phyloP scores from a whole-genome alignment of 2,797 vertebrate species.

The Malurus leucopterus region DNA sequence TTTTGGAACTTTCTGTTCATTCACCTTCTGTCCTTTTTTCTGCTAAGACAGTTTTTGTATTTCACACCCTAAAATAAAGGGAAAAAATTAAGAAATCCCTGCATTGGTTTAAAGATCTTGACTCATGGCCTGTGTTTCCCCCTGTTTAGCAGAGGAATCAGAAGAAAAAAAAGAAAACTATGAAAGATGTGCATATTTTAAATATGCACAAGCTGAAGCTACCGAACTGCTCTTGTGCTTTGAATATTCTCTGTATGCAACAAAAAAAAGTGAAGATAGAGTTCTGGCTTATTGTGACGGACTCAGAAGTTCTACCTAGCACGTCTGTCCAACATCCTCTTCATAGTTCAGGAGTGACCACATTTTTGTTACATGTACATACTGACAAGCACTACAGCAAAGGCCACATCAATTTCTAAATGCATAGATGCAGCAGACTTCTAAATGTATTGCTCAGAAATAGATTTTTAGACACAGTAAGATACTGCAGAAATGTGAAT shows the following conservation, averaged over 20 bases:
- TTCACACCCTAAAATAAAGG: not conserved
- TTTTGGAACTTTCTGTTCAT: not conserved
- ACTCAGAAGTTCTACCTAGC: not conserved
- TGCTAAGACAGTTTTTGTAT: not conserved
- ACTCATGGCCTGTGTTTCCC: not conserved
- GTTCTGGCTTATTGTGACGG: not conserved
- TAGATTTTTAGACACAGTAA: not conserved
- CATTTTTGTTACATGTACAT: not conserved
- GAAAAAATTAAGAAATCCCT: not conserved
- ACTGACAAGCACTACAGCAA: not conserved
- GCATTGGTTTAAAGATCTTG: not conserved
- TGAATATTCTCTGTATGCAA: not conserved
- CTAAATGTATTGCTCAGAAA: not conserved
- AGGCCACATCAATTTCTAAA: not conserved
- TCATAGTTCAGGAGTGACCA: not conserved
- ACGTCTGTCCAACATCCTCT: not conserved
- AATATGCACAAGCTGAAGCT: not conserved
- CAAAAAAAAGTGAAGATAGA: not conserved
- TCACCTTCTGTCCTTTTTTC: not conserved
- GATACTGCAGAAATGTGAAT: not conserved
- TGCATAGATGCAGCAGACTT: not conserved
- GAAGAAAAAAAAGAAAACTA: not conserved
- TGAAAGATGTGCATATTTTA: not conserved
- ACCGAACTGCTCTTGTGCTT: not conserved
- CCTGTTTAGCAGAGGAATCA: not conserved